Conservation (phyloP, 2,797 vertebrate species). For the Rhyacichthys aspro region DNA sequence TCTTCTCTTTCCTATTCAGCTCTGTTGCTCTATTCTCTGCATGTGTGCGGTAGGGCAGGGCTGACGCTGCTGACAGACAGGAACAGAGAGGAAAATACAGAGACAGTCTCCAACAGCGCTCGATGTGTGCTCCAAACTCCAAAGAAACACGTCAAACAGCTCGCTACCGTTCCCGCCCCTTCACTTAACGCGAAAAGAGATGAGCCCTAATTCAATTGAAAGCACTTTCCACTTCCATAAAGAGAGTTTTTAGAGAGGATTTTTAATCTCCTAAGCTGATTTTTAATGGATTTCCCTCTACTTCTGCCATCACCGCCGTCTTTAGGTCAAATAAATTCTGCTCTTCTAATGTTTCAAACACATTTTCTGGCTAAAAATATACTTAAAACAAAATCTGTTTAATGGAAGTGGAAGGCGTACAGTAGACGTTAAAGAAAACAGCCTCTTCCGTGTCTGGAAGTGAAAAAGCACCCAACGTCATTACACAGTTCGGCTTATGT, state of each 20-base stretch:
- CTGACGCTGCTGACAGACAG: constrained; percentile 29
- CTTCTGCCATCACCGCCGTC: constrained; percentile 35
- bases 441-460: constrained; percentile 29
- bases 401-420: constrained; percentile 31
- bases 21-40: constrained; percentile 3
- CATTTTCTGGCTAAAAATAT: constrained; percentile 29
- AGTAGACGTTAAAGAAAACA: constrained; percentile 45
- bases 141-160: not conserved
- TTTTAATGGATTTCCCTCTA: constrained; percentile 35
- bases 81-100: not conserved
- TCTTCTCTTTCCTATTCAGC: constrained; percentile 4
- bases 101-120: not conserved
- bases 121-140: too few relatives aligned
- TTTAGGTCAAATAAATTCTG: constrained; percentile 55
- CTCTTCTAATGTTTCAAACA: constrained; percentile 22
- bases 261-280: constrained; percentile 48
- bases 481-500: constrained; percentile 44
- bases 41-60: constrained; percentile 4
- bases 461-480: constrained; percentile 42
- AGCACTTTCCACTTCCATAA: constrained; percentile 40
- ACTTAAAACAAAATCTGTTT: constrained; percentile 27
- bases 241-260: constrained; percentile 39
- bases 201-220: constrained; percentile 50
- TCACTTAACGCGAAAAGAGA: constrained; percentile 35
- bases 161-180: not conserved